Percentiles rank a stretch among this genome's conserved stretches.
Conservation (phyloP, 1,140 invertebrate species). For the Calephelis virginiensis region DNA sequence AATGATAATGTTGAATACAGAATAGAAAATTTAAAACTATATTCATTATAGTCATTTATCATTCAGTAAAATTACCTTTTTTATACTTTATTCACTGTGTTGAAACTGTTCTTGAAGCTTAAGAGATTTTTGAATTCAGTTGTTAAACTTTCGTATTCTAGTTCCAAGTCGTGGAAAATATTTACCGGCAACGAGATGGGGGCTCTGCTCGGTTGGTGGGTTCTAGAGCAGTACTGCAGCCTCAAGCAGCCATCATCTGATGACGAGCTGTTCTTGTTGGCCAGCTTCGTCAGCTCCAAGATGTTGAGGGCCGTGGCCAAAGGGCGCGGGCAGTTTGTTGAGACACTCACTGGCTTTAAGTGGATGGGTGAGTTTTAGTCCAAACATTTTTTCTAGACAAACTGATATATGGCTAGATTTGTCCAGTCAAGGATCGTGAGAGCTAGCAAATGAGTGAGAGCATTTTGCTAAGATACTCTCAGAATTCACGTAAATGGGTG, state of each 20-base stretch:
- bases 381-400: background rate
- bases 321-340: slow-evolving; percentile 90
- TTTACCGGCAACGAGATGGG: slow-evolving; percentile 98
- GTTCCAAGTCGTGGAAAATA: slow-evolving; percentile 86
- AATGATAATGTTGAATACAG: too few relatives aligned
- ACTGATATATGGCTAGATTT: background rate
- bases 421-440: background rate
- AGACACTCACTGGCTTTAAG: slow-evolving; percentile 99
- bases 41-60: too few relatives aligned
- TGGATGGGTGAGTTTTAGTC: slow-evolving; percentile 91
- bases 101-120: background rate
- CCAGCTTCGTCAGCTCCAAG: slow-evolving; percentile 98
- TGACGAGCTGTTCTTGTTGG: slow-evolving; percentile 86
- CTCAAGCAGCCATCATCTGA: slow-evolving; percentile 26
- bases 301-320: slow-evolving; percentile 92
- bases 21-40: too few relatives aligned
- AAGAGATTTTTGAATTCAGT: background rate
- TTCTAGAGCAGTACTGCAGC: slow-evolving; percentile 81
- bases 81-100: background rate
- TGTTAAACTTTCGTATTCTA: slow-evolving; percentile 22
- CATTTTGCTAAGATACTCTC: too few relatives aligned
- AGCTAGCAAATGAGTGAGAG: background rate
- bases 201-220: slow-evolving; percentile 97
- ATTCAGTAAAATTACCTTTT: too few relatives aligned
- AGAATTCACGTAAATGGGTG: too few relatives aligned